A percentile compares a stretch with the other conserved stretches of the same genome.
phyloP scores from a whole-genome alignment of 2,888 invertebrate species.

The Synanthedon andrenaeformis region DNA sequence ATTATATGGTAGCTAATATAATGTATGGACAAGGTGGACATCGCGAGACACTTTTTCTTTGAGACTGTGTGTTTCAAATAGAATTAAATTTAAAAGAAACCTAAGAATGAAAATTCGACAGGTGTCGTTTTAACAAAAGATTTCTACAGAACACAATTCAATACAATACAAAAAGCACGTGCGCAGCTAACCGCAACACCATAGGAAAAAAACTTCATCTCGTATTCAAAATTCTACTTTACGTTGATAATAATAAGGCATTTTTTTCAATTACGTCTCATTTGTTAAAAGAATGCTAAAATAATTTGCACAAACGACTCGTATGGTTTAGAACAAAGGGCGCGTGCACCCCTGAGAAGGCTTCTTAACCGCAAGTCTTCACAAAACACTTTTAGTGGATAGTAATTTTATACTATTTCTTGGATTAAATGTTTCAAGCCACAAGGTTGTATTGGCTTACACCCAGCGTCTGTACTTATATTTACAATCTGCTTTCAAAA shows the following conservation, averaged over 20 bases:
- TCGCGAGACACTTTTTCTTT: too few species aligned
- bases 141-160: slow-evolving; percentile 19
- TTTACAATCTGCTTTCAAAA: too few species aligned
- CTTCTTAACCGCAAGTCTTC: slow-evolving; percentile 40
- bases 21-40: too few species aligned
- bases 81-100: not conserved
- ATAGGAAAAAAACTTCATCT: slow-evolving; percentile 6
- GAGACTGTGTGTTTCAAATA: not conserved
- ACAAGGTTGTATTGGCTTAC: not conserved
- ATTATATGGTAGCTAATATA: too few species aligned
- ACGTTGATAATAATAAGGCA: not conserved
- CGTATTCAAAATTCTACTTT: not conserved
- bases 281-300: slow-evolving; percentile 1
- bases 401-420: slow-evolving; percentile 26
- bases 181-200: slow-evolving; percentile 41
- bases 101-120: slow-evolving; percentile 8
- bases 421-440: not conserved
- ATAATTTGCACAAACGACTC: slow-evolving; percentile 25
- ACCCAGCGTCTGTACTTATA: not conserved
- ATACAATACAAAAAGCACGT: slow-evolving; percentile 32
- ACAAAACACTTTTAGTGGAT: slow-evolving; percentile 30
- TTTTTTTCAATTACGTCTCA: not conserved
- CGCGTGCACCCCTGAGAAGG: slow-evolving; percentile 12
- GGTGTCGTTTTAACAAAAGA: slow-evolving; percentile 3
- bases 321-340: slow-evolving; percentile 34